These are phyloP conservation scores for Osmoderma eremita DNA, from an alignment of 2,888 invertebrate species.

Conservation along the genomic window DNA sequence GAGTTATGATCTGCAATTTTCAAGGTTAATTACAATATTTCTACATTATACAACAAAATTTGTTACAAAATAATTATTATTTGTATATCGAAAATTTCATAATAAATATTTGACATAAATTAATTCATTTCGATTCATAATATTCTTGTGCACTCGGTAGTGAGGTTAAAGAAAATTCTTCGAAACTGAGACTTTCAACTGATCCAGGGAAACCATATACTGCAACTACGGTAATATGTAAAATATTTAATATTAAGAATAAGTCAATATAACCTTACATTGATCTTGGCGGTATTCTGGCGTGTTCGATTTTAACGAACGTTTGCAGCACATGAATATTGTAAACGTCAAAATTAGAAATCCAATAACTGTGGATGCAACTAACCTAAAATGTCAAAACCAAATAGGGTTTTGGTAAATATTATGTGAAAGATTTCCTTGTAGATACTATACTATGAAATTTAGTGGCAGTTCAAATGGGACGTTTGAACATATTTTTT, in stretches of 20 bases:
- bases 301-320: not conserved
- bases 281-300: not conserved
- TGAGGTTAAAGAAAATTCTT: not conserved
- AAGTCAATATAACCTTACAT: constrained; percentile 18
- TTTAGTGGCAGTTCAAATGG: too few species aligned
- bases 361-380: not conserved
- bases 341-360: not conserved
- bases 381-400: not conserved
- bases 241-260: not conserved
- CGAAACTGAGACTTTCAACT: not conserved
- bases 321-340: constrained; percentile 12
- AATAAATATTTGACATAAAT: too few species aligned
- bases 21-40: too few species aligned
- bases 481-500: too few species aligned
- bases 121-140: too few species aligned
- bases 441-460: too few species aligned
- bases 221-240: not conserved
- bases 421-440: too few species aligned
- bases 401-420: too few species aligned
- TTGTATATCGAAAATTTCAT: too few species aligned
- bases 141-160: not conserved
- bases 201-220: constrained; percentile 18
- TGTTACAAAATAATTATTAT: too few species aligned
- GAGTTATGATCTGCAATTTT: too few species aligned
- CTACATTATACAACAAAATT: too few species aligned